Evolutionary conservation across 2,888 invertebrate species (phyloP), one percentile per base, ranked within the genome.

Genomic region (Leucophenga montana): DNA sequence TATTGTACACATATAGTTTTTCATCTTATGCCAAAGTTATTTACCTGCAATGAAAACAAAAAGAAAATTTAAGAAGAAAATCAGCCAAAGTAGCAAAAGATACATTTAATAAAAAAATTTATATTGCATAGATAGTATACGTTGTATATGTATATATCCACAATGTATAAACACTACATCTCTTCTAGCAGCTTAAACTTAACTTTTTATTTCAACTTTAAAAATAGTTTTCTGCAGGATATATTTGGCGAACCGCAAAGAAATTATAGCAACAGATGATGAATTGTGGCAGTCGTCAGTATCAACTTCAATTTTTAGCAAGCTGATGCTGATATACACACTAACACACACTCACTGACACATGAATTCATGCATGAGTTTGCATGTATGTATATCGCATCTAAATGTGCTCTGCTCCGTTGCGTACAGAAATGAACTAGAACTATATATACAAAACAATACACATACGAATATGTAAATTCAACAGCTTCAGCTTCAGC

Each of bases 41-140:
- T 82, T 82, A 80, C 82, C 82, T 82, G 82, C 71, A 82, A 76
- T 65, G 74, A 69, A 66, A 46, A 70, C 20, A 57, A 57, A 31
- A 46, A 13, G 22, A 39, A 66, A 9, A 31, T 33, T 14, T 70
- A 22, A 16, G 18, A 22, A 16, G 18, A 50, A 50, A 50, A 50
- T 50, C n/a, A 16, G 50, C 8, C 13, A 50, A 5, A 5, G 18
- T 50, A 16, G 13, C 2, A n/a, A 16, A 50, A 14, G 14, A 11
- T 11, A 50, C 1, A 50, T 18, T 5, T 5, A 39, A 39, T 5
- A 39, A 39, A 39, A 39, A 39, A 39, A 39, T 27, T 27, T 27
- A 27, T 3, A 27, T 3, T 3, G 27, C 2, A 27, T 27, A 27
- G 27, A 2, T 3, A 27, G 27, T 27, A 3, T 27, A 4, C 27